Base-by-base conservation (phyloP, 1,140 invertebrate species). In the Leptinotarsa undecemlineata region DNA sequence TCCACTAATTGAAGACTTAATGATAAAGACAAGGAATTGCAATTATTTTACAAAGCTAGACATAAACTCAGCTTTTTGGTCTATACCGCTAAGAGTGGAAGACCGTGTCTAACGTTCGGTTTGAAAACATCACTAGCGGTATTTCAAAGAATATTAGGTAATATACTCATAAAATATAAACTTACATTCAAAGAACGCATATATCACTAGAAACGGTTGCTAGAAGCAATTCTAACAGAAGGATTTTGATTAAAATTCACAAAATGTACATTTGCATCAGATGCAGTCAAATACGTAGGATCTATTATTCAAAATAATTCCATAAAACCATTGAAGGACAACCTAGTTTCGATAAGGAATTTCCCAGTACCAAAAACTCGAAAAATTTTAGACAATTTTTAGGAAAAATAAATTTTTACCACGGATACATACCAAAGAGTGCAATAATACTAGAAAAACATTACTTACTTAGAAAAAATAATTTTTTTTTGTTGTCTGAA, bases 21-120 rank as follows among this genome's bases (percentile, higher is more conserved):
- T 60, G 15, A 17, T 6, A 60, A 60, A 60, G 19, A 60, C 57
- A 4, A 60, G 57, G 5, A 60, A 60, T 13, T 60, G 57, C 19
- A 60, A 60, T 17, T 60, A 17, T 60, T 60, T 60, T 60, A 60
- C 6, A 17, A 60, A 23, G 0, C 23, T 4, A 23, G 23, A 23
- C 23, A 23, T 85, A 57, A 85, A 84, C 77, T 84, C 82, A 17
- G 85, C 84, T 15, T 86, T 85, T 73, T 85, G 83, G 84, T 84
- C 83, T 17, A 84, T 85, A 14, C 82, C 83, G 60, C 13, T 76
- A 17, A 66, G 71, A 77, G 74, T 80, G 26, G 68, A 81, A 77
- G 82, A 85, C 72, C 82, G 82, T 80, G 80, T 63, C 57, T 84
- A 66, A 81, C 82, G 3, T 83, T 83, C 74, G 81, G 83, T 3